Percentiles rank a stretch among this genome's conserved stretches.
These are phyloP conservation scores for Montipora cactus DNA, from an alignment of 64 coral and sea anemone species.

Conservation along the genomic window DNA sequence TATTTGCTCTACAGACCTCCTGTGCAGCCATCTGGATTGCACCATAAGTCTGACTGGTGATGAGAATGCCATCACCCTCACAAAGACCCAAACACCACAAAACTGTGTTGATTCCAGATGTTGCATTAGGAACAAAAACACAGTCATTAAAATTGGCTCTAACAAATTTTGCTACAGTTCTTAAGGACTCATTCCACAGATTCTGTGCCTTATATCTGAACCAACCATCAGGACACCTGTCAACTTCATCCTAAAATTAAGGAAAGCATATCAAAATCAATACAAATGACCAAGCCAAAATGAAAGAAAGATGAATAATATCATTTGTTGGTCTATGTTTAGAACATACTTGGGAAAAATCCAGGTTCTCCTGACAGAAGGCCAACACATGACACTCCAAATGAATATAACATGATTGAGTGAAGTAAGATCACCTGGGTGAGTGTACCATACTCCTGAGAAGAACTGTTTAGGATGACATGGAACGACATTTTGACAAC, in stretches of 20 bases:
- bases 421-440: too few species aligned
- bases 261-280: neutral
- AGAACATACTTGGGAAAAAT: neutral
- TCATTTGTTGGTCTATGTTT: too few species aligned
- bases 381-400: too few species aligned
- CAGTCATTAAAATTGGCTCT: conserved; percentile 67
- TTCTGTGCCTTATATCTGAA: conserved; percentile 64
- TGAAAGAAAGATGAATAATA: neutral
- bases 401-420: too few species aligned
- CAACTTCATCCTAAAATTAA: conserved; percentile 56
- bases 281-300: neutral
- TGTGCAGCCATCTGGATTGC: conserved; percentile 77
- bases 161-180: conserved; percentile 79
- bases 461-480: too few species aligned
- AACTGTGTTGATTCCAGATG: conserved; percentile 73
- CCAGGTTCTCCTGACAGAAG: neutral
- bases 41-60: conserved; percentile 92
- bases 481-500: too few species aligned
- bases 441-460: too few species aligned
- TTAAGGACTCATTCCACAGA: conserved; percentile 69
- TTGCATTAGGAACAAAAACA: conserved; percentile 85
- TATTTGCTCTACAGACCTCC: conserved; percentile 77
- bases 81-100: conserved; percentile 57
- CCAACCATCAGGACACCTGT: conserved; percentile 77
- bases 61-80: conserved; percentile 77